Conservation (phyloP, 2,797 vertebrate genomes). For the Podarcis siculus region DNA sequence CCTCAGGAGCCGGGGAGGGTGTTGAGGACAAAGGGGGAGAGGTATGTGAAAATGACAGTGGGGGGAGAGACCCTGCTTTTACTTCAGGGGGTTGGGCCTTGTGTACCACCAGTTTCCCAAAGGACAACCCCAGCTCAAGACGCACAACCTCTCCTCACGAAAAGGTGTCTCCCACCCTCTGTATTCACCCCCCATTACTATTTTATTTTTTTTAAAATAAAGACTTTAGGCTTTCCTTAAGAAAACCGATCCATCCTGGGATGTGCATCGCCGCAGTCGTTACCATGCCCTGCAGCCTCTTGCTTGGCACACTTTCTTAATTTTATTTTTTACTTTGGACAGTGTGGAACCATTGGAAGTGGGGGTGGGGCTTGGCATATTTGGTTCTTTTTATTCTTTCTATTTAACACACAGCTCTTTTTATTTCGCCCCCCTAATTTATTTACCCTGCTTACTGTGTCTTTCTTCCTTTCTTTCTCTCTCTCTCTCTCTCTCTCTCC, state of each 20-base stretch:
- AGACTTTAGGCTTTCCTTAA: conserved; percentile 62
- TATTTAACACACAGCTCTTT: conserved; percentile 76
- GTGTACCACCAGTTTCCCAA: conserved; percentile 9
- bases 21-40: conserved; percentile 54
- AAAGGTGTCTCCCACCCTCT: conserved; percentile 31
- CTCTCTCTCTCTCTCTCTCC: conserved; percentile 1
- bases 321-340: conserved; percentile 48
- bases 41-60: conserved; percentile 26
- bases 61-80: conserved; percentile 35
- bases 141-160: conserved; percentile 28
- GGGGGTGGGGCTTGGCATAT: conserved; percentile 55
- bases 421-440: conserved; percentile 82
- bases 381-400: conserved; percentile 69
- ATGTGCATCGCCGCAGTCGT: conserved; percentile 61
- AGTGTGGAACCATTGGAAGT: conserved; percentile 66
- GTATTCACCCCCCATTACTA: conserved; percentile 38
- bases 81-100: neutral
- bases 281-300: conserved; percentile 59
- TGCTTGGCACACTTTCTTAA: conserved; percentile 54
- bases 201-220: conserved; percentile 44
- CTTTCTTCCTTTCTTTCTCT: conserved; percentile 25
- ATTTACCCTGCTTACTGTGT: conserved; percentile 80
- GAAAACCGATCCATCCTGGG: conserved; percentile 59
- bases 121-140: conserved; percentile 22
- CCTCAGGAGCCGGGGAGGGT: conserved; percentile 52